phyloP scores from a whole-genome alignment of 1,140 invertebrate genomes.

The Onthophagus taurus region DNA sequence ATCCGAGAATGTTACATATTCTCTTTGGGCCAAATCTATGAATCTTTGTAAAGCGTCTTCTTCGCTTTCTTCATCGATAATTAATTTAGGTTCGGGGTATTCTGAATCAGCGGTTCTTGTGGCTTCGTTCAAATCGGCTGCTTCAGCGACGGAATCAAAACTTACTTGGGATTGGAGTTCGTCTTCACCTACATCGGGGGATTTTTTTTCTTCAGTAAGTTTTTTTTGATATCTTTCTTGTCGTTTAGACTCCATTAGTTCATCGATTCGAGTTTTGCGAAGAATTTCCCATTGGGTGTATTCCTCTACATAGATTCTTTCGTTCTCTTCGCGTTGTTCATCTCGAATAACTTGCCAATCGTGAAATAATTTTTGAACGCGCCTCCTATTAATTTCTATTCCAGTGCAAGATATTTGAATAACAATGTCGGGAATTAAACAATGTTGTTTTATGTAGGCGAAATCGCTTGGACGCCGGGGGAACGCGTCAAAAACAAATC shows the following conservation, averaged over 20 bases:
- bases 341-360: constrained; percentile 33
- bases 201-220: constrained; percentile 9
- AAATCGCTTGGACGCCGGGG: constrained; percentile 42
- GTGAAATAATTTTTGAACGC: constrained; percentile 23
- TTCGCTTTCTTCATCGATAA: constrained; percentile 40
- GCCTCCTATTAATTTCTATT: constrained; percentile 30
- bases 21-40: constrained; percentile 36
- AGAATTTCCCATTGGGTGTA: constrained; percentile 24
- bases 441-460: constrained; percentile 39
- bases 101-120: constrained; percentile 26
- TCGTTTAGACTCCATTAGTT: constrained; percentile 22
- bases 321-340: constrained; percentile 29
- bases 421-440: constrained; percentile 45
- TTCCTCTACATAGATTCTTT: constrained; percentile 28
- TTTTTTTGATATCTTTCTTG: constrained; percentile 24
- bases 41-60: constrained; percentile 39
- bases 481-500: constrained; percentile 48
- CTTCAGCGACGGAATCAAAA: constrained; percentile 30
- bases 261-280: constrained; percentile 23
- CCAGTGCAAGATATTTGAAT: constrained; percentile 38
- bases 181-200: constrained; percentile 6
- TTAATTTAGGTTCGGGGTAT: constrained; percentile 38
- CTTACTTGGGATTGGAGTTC: constrained; percentile 21
- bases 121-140: constrained; percentile 26
- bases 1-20: constrained; percentile 36